Conservation (phyloP, 37 sponge, comb jelly and placozoan genomes). For the Lycopodina hypogea region DNA sequence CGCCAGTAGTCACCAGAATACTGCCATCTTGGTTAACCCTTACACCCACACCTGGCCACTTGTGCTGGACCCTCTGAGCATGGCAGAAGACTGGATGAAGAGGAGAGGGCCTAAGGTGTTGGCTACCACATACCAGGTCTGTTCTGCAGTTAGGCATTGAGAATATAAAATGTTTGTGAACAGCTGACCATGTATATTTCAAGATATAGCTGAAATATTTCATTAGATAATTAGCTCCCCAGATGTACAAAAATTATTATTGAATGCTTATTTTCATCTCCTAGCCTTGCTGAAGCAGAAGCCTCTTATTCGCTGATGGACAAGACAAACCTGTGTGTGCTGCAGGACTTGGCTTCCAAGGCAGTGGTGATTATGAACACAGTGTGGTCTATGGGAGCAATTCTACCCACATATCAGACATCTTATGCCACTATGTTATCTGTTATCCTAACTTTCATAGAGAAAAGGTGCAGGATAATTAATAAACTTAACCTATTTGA, state of each 20-base stretch:
- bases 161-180: no score
- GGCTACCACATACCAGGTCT: constrained; percentile 32
- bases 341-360: constrained; percentile 39
- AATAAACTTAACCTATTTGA: background rate
- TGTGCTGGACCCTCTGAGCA: constrained; percentile 44
- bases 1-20: constrained; percentile 32
- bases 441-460: constrained; percentile 45
- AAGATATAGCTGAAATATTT: no score
- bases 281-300: constrained; percentile 13
- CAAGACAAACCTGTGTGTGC: constrained; percentile 20
- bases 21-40: constrained; percentile 25
- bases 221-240: no score
- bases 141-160: no score
- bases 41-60: constrained; percentile 50
- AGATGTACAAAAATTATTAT: background rate
- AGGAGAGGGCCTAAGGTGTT: background rate
- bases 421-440: constrained; percentile 24
- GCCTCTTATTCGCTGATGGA: constrained; percentile 10
- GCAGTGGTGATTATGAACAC: constrained; percentile 43
- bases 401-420: constrained; percentile 44
- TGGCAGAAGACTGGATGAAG: constrained; percentile 54
- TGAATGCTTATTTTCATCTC: no score
- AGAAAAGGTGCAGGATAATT: constrained; percentile 52
- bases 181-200: no score
- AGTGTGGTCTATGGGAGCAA: constrained; percentile 37